Evolutionary conservation across 2,113 vertebrate species (phyloP).

Genomic region (Camelus bactrianus): DNA sequence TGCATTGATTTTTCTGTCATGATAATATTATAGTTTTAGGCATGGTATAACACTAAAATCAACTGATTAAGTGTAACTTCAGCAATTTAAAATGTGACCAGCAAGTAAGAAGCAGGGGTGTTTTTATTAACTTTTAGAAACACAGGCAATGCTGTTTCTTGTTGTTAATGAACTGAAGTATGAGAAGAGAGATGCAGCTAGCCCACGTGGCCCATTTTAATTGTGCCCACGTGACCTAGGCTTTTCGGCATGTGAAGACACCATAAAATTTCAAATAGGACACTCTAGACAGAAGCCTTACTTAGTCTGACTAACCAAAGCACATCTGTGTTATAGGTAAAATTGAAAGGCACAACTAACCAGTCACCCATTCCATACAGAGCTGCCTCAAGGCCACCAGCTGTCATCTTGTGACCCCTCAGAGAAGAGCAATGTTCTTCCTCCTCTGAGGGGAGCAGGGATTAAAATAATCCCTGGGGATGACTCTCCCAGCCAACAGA

Average conservation of each 20-base stretch:
- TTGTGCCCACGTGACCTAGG: no score
- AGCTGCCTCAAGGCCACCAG: slow-evolving; percentile 59
- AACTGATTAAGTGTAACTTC: fast-evolving
- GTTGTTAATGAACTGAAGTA: not conserved
- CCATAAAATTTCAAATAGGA: not conserved
- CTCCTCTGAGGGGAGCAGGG: not conserved
- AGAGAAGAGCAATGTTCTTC: not conserved
- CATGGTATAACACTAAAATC: not conserved
- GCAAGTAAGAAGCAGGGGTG: not conserved
- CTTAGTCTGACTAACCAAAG: slow-evolving; percentile 66
- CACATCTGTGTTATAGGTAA: slow-evolving; percentile 66
- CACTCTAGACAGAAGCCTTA: slow-evolving; percentile 51
- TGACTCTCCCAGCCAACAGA: not conserved
- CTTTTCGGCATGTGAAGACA: not conserved
- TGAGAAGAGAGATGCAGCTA: not conserved
- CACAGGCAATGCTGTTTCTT: not conserved
- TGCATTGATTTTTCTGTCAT: not conserved
- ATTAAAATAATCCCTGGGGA: not conserved
- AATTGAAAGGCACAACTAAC: slow-evolving; percentile 73
- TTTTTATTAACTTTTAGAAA: not conserved
- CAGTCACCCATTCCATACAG: slow-evolving; percentile 67
- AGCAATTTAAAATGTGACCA: not conserved
- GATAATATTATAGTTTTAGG: not conserved
- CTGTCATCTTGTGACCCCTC: not conserved
- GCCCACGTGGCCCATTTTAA: no score